Base-by-base conservation (phyloP, 2,888 invertebrate genomes). In the Nemapogon koenigi region DNA sequence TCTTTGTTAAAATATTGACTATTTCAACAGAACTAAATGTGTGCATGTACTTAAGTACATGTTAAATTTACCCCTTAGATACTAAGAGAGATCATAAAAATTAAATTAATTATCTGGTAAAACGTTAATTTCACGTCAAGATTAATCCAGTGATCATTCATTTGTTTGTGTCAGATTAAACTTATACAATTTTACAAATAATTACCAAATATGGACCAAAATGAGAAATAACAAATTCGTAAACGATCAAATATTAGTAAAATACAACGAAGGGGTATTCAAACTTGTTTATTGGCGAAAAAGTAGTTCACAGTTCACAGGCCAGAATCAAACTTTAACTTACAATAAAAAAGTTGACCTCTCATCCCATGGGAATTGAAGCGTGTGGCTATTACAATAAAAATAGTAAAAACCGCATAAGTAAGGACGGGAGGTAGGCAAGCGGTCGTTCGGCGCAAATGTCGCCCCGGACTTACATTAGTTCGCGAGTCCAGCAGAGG, bases 351-450 rank as follows among this genome's bases (percentile, higher is more conserved):
- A n/a, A 15, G 35, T 3, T 8, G 25, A 17, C 29, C 30, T n/a
- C 39, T 29, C 28, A 15, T 4, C 15, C 25, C 39, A 3, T 2
- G 10, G 16, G 11, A 70, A 58, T 65, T 64, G 54, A 54, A 53
- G 38, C 17, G 32, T 16, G 33, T 33, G 33, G 57, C 66, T 55
- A 84, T 84, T 82, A 81, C 84, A 84, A 84, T 85, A 84, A 84
- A 84, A 84, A 78, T 79, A 79, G 79, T 76, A 79, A 78, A 80
- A 79, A 76, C 76, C 73, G 75, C 71, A 78, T 76, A 76, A 78
- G 76, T 76, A 76, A 75, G 73, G 70, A 72, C 61, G 62, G 62
- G 65, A 76, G 73, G 78, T 76, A 76, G 70, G 50, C n/a, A n/a
- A n/a, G n/a, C 67, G 71, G 79, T 71, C 72, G 75, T 80, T 79